Base-by-base conservation (phyloP, 2,888 invertebrate genomes). In the Patella caerulea region DNA sequence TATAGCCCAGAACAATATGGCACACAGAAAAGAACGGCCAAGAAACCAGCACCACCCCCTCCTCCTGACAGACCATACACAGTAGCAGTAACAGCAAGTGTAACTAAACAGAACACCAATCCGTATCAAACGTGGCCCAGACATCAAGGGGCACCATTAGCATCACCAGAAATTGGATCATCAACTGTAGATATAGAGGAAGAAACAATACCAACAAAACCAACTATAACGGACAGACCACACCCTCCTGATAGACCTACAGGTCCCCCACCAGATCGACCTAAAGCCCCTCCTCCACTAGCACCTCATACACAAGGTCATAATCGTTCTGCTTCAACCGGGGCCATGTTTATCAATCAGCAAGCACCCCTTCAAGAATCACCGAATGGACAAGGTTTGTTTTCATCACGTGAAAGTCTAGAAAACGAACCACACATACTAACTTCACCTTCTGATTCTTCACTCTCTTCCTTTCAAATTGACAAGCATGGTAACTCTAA, bases 41-140 rank as follows among this genome's bases (percentile, higher is more conserved):
- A 86, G 75, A 89, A 89, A 76, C 88, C 88, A 53, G 89, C 89
- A 15, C 89, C 89, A 9, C 85, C 85, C 29, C 88, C 88, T 53
- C 87, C 87, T 7, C 87, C 87, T 12, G 88, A 88, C 29, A 78
- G 86, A 54, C 85, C 88, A 0, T 87, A 86, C 80, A 83, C 84
- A 55, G 87, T 87, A 19, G 87, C 87, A 11, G 88, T 88, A 11
- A 85, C 86, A 19, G 87, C 88, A 17, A 81, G 83, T 19, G 76
- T 82, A 7, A 59, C 74, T 19, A 85, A 81, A 78, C 81, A 78
- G 17, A 78, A 76, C 5, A 19, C 75, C 12, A 81, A 80, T 73
- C 82, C 78, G 73, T 77, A 71, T 74, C 83, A 83, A 77, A 86
- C 86, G 1, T 85, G 85, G 85, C 85, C 86, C 11, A 72, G 86